phyloP scores from a whole-genome alignment of 2,113 vertebrate species.

The Fulmarus glacialis region DNA sequence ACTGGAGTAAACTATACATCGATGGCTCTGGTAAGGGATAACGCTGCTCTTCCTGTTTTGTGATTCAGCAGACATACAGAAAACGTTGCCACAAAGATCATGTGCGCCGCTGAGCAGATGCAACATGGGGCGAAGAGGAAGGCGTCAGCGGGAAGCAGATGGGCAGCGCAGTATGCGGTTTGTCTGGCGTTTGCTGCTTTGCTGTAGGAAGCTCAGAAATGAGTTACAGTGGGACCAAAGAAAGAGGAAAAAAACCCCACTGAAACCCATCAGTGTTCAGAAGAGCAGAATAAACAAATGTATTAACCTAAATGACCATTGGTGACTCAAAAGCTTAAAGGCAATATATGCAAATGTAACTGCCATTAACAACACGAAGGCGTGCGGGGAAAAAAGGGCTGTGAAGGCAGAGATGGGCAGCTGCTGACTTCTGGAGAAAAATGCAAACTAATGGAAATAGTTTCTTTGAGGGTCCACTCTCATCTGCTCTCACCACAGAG shows the following conservation, averaged over 20 bases:
- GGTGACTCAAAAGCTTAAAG: conserved; percentile 27
- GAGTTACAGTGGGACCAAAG: not conserved
- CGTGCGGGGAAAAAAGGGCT: not conserved
- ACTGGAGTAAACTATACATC: not conserved
- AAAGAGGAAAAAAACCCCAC: not conserved
- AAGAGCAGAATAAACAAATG: not conserved
- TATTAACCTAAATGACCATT: not conserved
- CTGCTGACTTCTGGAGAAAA: not conserved
- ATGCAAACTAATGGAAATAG: not conserved
- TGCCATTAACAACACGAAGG: not conserved
- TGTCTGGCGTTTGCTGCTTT: not conserved
- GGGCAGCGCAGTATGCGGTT: not conserved
- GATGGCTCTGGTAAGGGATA: not conserved
- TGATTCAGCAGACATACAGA: not conserved
- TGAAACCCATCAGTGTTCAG: not conserved
- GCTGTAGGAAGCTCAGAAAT: not conserved
- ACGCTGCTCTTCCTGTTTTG: not conserved
- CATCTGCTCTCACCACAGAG: not conserved
- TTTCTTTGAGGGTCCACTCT: not conserved
- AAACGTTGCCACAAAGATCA: not conserved
- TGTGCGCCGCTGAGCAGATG: rapidly evolving
- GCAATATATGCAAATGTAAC: not conserved
- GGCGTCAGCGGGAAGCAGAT: not conserved
- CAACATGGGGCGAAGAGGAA: not conserved
- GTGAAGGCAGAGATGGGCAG: not conserved